Conservation (phyloP, 1,140 invertebrate genomes). For the Spodoptera frugiperda region DNA sequence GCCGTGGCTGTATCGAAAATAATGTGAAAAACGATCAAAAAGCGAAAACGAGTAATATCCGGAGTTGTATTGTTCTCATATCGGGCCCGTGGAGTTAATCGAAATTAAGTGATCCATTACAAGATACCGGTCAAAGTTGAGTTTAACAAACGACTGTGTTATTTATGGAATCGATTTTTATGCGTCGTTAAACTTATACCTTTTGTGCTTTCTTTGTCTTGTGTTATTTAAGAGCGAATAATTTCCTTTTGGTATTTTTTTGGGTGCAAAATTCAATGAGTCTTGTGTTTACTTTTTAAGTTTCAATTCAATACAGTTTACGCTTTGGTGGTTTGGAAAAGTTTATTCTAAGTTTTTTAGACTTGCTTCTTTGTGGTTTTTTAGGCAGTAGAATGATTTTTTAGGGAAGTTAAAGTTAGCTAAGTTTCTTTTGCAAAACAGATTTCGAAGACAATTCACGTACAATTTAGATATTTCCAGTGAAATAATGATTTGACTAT, state of each 20-base stretch:
- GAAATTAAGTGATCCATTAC: slow-evolving; percentile 85
- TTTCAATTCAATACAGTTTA: neutral
- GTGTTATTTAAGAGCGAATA: slow-evolving; percentile 38
- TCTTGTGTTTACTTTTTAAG: slow-evolving; percentile 6
- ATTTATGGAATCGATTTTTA: slow-evolving; percentile 76
- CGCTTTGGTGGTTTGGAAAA: neutral
- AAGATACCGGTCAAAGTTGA: slow-evolving; percentile 71
- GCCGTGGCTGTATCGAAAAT: slow-evolving; percentile 65
- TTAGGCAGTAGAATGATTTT: neutral
- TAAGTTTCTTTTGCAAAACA: no score
- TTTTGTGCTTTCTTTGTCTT: slow-evolving; percentile 52
- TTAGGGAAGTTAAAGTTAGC: no score
- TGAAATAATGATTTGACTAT: no score
- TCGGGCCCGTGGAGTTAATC: slow-evolving; percentile 72
- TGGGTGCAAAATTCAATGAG: slow-evolving; percentile 15
- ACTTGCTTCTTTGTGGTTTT: neutral
- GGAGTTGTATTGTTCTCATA: slow-evolving; percentile 75
- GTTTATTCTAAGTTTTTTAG: neutral
- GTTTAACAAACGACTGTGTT: slow-evolving; percentile 69
- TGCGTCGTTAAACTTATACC: slow-evolving; percentile 62
- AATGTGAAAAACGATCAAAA: slow-evolving; percentile 77
- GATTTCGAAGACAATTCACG: no score
- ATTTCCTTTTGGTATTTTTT: slow-evolving; percentile 33
- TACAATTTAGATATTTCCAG: no score
- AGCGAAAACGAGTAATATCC: slow-evolving; percentile 81